Evolutionary conservation across 2,888 invertebrate species (phyloP), one percentile per base, ranked within the genome.

Genomic region (Clistopyga incitator): DNA sequence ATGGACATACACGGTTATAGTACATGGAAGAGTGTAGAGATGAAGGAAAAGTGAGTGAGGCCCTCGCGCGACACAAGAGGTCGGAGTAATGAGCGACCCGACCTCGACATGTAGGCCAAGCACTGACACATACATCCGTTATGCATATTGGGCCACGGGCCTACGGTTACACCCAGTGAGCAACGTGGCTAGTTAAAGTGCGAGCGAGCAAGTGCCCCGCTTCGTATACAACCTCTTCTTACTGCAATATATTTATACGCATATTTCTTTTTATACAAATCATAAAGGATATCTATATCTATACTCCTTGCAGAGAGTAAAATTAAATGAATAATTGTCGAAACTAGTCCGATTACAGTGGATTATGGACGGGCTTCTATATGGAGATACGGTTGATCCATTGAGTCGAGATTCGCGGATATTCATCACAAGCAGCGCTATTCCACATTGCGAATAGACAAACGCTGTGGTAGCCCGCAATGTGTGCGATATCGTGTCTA

Each of bases 91-190:
- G 91, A 92, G 92, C 87, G 87, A 82, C 86, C 84, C 87, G 89
- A 91, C 89, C 90, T 90, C 91, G 89, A 89, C 90, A 92, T 91
- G 87, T 92, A 90, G 91, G 92, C 89, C 91, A 91, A 90, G 89
- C 89, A 89, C 88, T 88, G 86, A 88, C 88, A 87, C 88, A 87
- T 88, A 89, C 87, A 82, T 86, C 84, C 71, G 23, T 54, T 67
- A 64, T 78, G 45, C 72, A 82, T 82, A 78, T 78, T 74, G 61
- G 59, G 38, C 56, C 25, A 25, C 25, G 56, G 23, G 78, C 50
- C 52, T 54, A n/a, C n/a, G n/a, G 61, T 78, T 78, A 54, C 61
- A 78, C 29, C n/a, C 54, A 10, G 74, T 45, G 52, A 74, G 59
- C 61, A 75, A 18, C 23, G 61, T 54, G 45, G 45, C 54, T 45